phyloP scores from a whole-genome alignment of 2,113 vertebrate species.

The Nycticebus coucang region DNA sequence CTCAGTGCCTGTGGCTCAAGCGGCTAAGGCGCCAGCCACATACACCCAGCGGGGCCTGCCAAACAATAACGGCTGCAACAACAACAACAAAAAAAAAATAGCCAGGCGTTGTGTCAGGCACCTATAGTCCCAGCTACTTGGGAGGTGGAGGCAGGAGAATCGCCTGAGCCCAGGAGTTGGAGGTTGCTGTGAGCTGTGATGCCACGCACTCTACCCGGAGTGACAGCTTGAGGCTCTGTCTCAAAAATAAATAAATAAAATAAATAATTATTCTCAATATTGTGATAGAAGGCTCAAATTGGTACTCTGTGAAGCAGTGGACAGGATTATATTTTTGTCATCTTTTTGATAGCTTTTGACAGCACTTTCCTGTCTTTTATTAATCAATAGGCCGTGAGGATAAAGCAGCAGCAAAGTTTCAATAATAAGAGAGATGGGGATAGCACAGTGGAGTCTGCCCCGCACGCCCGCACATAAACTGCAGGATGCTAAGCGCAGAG shows the following conservation, averaged over 20 bases:
- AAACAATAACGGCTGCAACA: too few species aligned
- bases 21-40: too few species aligned
- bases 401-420: background rate
- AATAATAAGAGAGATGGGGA: background rate
- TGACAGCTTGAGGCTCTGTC: too few species aligned
- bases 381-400: background rate
- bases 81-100: too few species aligned
- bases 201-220: too few species aligned
- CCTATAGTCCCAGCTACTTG: too few species aligned
- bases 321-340: background rate
- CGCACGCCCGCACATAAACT: background rate
- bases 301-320: background rate
- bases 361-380: background rate
- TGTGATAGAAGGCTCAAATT: background rate
- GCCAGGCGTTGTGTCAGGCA: too few species aligned
- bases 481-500: background rate
- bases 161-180: too few species aligned
- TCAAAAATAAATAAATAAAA: background rate
- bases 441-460: background rate
- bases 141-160: too few species aligned
- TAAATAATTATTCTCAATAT: background rate
- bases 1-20: too few species aligned
- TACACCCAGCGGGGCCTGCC: too few species aligned
- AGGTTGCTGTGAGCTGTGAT: too few species aligned
- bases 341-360: background rate